These are phyloP conservation scores for Octopus bimaculoides DNA, from an alignment of 1,140 invertebrate genomes.

Conservation along the genomic window DNA sequence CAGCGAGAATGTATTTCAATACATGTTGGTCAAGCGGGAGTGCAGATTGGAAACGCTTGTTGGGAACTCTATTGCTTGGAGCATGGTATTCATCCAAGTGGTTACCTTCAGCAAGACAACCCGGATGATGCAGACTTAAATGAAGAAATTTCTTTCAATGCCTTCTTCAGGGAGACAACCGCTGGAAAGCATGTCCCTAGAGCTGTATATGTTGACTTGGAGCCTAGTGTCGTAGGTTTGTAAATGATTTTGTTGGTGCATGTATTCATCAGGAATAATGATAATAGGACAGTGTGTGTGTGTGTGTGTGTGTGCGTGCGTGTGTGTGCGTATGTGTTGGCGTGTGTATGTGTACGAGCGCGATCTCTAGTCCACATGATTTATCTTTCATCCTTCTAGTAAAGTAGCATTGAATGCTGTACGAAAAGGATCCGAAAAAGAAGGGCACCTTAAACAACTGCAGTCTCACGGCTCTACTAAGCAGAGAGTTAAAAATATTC, in stretches of 20 bases:
- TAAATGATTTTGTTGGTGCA: neutral
- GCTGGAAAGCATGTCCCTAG: slow-evolving; percentile 83
- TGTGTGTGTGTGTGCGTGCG: neutral
- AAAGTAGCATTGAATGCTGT: too few relatives aligned
- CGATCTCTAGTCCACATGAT: neutral
- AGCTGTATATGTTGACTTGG: slow-evolving; percentile 81
- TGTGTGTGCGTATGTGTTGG: neutral
- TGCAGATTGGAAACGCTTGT: slow-evolving; percentile 83
- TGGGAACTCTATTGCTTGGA: slow-evolving; percentile 74
- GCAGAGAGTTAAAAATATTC: too few relatives aligned
- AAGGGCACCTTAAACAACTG: too few relatives aligned
- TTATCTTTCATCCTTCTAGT: too few relatives aligned
- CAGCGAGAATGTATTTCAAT: slow-evolving; percentile 78
- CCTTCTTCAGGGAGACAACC: slow-evolving; percentile 64
- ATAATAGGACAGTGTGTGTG: neutral
- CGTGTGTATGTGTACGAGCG: neutral
- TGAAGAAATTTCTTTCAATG: slow-evolving; percentile 58
- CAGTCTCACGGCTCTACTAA: too few relatives aligned
- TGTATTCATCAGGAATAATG: neutral
- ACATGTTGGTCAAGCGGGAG: slow-evolving; percentile 85
- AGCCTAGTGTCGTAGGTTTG: slow-evolving; percentile 82
- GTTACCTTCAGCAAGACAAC: slow-evolving; percentile 58
- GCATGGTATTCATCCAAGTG: slow-evolving; percentile 86
- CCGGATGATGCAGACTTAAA: slow-evolving; percentile 39
- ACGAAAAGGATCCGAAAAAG: too few relatives aligned